These are phyloP conservation scores for Sandelia bainsii DNA, from an alignment of 2,797 vertebrate species.

Conservation along the genomic window DNA sequence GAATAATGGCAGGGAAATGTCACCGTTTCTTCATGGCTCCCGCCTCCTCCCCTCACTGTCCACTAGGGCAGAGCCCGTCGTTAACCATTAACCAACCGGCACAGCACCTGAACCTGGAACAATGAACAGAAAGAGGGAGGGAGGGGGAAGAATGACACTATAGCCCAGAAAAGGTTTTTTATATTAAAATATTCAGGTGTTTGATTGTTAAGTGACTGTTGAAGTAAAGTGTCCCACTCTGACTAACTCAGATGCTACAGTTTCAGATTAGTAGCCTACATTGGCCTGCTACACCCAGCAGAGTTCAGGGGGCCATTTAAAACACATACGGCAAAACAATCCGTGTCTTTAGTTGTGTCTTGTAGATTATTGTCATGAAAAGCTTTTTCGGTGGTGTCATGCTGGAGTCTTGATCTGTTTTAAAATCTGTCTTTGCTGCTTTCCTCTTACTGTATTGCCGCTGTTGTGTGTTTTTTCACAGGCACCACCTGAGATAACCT, in stretches of 20 bases:
- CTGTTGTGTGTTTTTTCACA: background rate
- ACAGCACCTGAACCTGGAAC: conserved; percentile 71
- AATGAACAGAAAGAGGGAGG: conserved; percentile 67
- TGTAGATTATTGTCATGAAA: background rate
- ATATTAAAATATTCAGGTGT: conserved; percentile 1
- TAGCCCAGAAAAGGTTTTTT: background rate
- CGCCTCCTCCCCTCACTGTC: conserved; percentile 61
- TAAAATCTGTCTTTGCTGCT: background rate
- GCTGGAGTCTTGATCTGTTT: background rate
- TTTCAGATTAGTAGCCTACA: background rate
- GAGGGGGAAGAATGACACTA: conserved; percentile 5
- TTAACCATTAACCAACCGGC: conserved; percentile 84
- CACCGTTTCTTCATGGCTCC: conserved; percentile 81
- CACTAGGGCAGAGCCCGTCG: conserved; percentile 63
- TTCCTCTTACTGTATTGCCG: background rate
- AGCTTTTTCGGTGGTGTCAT: too few species aligned
- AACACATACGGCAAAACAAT: too few species aligned
- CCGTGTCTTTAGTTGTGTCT: background rate
- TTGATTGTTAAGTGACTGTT: background rate
- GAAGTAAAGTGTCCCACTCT: background rate
- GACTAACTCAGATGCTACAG: background rate
- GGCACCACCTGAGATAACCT: conserved; percentile 24
- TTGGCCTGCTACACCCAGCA: too few species aligned
- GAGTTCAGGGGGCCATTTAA: background rate
- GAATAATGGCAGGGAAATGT: conserved; percentile 88